Base-by-base conservation (phyloP, 1,140 invertebrate genomes). In the Triops cancriformis region DNA sequence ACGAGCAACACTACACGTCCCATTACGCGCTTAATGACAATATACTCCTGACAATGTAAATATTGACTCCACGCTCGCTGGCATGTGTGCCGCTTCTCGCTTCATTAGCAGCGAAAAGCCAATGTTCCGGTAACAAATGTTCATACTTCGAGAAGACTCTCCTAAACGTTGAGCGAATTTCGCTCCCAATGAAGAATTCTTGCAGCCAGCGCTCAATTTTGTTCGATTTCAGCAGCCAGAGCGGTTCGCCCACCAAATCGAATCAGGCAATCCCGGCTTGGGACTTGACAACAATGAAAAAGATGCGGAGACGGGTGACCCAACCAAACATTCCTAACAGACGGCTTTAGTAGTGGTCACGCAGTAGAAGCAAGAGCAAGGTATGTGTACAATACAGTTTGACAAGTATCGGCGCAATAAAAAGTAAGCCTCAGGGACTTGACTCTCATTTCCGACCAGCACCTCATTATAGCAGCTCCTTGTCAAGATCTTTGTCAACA, bases 401-500 rank as follows among this genome's bases (percentile, higher is more conserved):
- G 51, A 18, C 51, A 64, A 64, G 51, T 64, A 64, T 64, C 51
- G 51, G 51, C 51, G 51, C 51, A 64, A 64, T 64, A 64, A 64
- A 64, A 64, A 23, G n/a, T n/a, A 23, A 18, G 10, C 23, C 51
- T 64, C 18, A 14, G 51, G 51, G 51, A 0, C 51, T 64, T 64
- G 51, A 64, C 51, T 64, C 51, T 64, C 51, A 64, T 64, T 64
- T 64, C 51, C 51, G 14, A 23, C 51, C 18, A 64, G 51, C 51
- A 64, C 51, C 51, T 64, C 51, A 64, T 64, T 64, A 64, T 14
- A 64, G 51, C 18, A 64, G 51, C 51, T 5, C 51, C 51, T 10
- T 64, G 51, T 64, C 51, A 64, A 64, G 51, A 64, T 64, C 51
- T 64, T 64, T 64, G 51, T 64, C 51, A 64, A 64, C 51, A 64